Percentiles rank a stretch among this genome's conserved stretches.
phyloP scores from a whole-genome alignment of 2,113 vertebrate species.

The Ascaphus truei region DNA sequence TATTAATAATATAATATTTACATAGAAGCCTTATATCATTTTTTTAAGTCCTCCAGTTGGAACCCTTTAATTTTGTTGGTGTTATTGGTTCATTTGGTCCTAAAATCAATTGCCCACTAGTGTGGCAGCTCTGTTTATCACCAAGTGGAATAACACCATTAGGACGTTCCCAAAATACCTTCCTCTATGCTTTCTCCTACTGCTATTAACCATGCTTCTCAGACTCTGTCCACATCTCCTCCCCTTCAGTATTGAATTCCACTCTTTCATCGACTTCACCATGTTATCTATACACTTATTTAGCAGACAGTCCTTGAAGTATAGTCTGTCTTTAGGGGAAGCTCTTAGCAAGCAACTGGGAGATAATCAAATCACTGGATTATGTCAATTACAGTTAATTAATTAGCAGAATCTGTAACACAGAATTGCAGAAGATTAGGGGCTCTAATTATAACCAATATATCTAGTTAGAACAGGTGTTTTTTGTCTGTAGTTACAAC shows the following conservation, averaged over 20 bases:
- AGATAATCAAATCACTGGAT: constrained; percentile 3
- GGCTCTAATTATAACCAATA: constrained; percentile 14
- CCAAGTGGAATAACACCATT: too few species aligned
- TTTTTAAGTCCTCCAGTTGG: too few species aligned
- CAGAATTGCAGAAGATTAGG: not conserved
- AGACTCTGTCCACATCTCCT: not conserved
- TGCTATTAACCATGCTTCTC: too few species aligned
- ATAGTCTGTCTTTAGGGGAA: constrained; percentile 1
- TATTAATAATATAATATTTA: too few species aligned
- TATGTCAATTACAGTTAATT: constrained; percentile 17
- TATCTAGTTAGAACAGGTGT: not conserved
- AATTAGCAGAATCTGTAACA: not conserved
- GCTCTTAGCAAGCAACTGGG: constrained; percentile 7
- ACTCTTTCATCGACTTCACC: constrained; percentile 3
- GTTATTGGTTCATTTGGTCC: too few species aligned
- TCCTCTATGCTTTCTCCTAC: too few species aligned
- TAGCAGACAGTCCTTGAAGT: constrained; percentile 6
- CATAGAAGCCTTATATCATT: too few species aligned
- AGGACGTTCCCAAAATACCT: too few species aligned
- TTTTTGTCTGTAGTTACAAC: too few species aligned
- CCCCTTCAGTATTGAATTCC: not conserved
- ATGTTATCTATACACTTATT: not conserved
- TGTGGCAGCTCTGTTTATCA: too few species aligned
- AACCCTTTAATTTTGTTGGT: too few species aligned
- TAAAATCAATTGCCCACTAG: too few species aligned